Conservation (phyloP, 2,797 vertebrate genomes). For the Apodemus agrarius region DNA sequence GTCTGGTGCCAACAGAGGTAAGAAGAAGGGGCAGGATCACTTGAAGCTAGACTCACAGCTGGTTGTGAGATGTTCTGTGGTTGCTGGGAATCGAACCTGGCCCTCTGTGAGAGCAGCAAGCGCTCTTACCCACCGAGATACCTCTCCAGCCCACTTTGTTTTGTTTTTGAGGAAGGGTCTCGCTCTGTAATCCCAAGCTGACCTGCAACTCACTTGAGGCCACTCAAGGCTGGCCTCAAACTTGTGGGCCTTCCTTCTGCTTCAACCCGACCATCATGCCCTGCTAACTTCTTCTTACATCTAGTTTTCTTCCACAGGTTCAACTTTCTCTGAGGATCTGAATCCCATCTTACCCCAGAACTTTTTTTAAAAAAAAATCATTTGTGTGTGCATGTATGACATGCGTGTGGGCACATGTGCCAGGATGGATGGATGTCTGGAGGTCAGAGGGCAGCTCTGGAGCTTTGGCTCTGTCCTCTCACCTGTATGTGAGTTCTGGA, state of each 20-base stretch:
- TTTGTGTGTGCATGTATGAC: neutral
- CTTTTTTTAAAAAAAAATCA: neutral
- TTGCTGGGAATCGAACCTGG: no score
- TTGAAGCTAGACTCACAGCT: neutral
- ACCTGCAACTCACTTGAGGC: neutral
- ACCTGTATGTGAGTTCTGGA: neutral
- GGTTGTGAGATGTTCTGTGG: neutral
- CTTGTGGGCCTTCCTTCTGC: neutral
- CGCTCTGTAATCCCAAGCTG: neutral
- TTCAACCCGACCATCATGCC: neutral
- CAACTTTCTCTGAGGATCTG: slow-evolving; percentile 11
- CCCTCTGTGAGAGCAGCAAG: neutral
- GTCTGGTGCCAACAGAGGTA: neutral
- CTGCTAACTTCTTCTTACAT: neutral
- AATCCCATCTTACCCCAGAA: neutral
- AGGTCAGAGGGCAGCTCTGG: neutral
- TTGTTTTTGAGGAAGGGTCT: neutral
- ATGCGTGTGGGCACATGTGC: neutral
- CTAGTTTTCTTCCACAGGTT: slow-evolving; percentile 34
- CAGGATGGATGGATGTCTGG: neutral
- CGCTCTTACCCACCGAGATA: neutral
- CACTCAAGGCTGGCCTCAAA: neutral
- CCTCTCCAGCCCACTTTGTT: neutral
- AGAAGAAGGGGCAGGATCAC: neutral
- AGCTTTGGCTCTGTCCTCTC: neutral